These are phyloP conservation scores for Lynx canadensis DNA, from an alignment of 2,113 vertebrate genomes.

Conservation along the genomic window DNA sequence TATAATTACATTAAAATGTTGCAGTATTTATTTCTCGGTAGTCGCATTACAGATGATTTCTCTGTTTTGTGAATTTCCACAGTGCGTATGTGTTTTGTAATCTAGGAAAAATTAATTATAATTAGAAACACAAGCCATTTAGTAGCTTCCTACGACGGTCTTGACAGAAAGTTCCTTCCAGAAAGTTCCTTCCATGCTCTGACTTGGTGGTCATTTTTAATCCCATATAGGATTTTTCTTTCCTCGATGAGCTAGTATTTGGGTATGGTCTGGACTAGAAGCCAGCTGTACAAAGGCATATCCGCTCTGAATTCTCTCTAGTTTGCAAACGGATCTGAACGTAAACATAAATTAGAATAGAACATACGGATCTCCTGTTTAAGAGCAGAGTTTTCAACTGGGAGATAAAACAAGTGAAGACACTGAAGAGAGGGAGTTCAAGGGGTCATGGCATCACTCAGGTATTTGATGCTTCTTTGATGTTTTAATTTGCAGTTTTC, in stretches of 20 bases:
- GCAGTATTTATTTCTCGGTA: not conserved
- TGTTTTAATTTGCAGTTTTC: conserved; percentile 29
- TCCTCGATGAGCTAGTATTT: not conserved
- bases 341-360: not conserved
- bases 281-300: not conserved
- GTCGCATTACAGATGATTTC: not conserved
- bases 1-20: not conserved
- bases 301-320: not conserved
- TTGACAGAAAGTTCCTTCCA: not conserved
- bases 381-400: not conserved
- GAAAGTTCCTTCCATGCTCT: not conserved
- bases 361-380: not conserved
- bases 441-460: not conserved
- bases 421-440: not conserved
- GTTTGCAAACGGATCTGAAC: conserved; percentile 10
- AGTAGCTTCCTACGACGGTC: not conserved
- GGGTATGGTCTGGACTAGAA: not conserved
- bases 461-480: not conserved
- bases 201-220: not conserved
- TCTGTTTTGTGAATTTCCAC: not conserved
- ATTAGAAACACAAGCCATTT: not conserved
- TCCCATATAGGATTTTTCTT: not conserved
- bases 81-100: not conserved
- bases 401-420: not conserved
- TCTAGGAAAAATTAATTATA: not conserved